Evolutionary conservation across 2,113 vertebrate genomes (phyloP).

Genomic region (Nothocercus nigrocapillus): DNA sequence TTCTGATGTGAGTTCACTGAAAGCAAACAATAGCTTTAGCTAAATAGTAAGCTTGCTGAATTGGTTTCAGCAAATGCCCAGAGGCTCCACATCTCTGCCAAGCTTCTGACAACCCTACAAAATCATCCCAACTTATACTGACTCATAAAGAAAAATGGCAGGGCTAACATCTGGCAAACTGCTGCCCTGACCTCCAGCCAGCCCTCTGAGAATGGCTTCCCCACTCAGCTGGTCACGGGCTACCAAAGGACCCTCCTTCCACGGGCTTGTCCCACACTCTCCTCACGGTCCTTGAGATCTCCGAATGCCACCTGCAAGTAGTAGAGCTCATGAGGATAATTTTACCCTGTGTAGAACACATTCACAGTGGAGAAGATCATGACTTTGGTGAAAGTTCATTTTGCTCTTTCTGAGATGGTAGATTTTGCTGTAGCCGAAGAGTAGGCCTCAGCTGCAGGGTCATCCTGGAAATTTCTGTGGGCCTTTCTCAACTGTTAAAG

Average conservation of each 20-base stretch:
- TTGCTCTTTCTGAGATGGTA: accelerated
- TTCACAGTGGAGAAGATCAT: not conserved
- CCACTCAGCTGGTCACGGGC: accelerated
- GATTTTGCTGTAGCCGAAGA: not conserved
- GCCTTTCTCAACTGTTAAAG: not conserved
- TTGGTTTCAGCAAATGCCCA: conserved; percentile 31
- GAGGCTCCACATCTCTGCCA: conserved; percentile 28
- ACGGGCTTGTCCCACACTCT: accelerated
- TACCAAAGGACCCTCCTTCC: not conserved
- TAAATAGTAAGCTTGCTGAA: conserved; percentile 12
- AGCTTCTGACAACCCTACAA: conserved; percentile 28
- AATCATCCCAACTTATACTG: conserved; percentile 25
- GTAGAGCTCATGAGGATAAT: not conserved
- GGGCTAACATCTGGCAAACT: not conserved
- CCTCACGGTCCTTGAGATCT: not conserved
- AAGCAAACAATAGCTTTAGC: not conserved
- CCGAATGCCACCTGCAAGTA: not conserved
- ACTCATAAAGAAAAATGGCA: conserved; percentile 33
- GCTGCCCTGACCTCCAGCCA: not conserved
- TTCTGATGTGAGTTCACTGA: not conserved
- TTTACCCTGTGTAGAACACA: not conserved
- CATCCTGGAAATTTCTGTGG: not conserved
- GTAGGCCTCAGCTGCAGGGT: not conserved
- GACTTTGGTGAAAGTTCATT: not conserved
- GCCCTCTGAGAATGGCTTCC: not conserved